Evolutionary conservation across 2,888 invertebrate species (phyloP), one percentile per base, ranked within the genome.

Genomic region (Epirrhoe alternata): DNA sequence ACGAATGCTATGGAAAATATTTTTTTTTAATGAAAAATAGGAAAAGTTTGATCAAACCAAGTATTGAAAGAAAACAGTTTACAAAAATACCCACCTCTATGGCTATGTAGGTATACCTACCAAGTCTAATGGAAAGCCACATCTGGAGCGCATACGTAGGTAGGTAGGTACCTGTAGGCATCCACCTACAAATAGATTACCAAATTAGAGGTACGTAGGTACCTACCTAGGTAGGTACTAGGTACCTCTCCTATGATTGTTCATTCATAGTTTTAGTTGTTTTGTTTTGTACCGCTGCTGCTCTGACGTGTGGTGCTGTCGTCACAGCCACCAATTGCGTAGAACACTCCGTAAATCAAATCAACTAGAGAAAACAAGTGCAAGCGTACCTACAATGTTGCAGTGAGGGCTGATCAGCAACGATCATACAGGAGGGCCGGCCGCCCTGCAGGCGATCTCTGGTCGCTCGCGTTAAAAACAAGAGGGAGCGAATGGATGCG

Each of bases 401-500:
- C 71, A 71, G 74, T 70, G 75, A 72, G 74, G 74, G 76, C 70
- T 68, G 80, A 58, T 50, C 79, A 78, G 83, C 35, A 50, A 24
- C 50, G 61, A 81, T 78, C 80, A 42, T 47, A 54, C 77, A 72
- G 74, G 75, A 76, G 79, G 79, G 80, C 80, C 82, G 85, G 83
- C 79, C 85, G 81, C 85, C 24, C 52, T 35, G 35, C 6, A 81
- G 83, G 77, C 80, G 73, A 73, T 83, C 77, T 77, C 82, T 77
- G 80, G 58, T 45, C 73, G 77, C 80, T 80, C 79, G 84, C 84
- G 83, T 87, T 85, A 86, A 86, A 87, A 89, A 86, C 88, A 88
- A 87, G 85, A 85, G 82, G 84, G 82, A 80, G 71, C 81, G 80
- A 84, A 82, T 85, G 77, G 85, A 86, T 84, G 86, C 86, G 80